These are phyloP conservation scores for Vanessa atalanta DNA, from an alignment of 1,140 invertebrate genomes.

Conservation along the genomic window DNA sequence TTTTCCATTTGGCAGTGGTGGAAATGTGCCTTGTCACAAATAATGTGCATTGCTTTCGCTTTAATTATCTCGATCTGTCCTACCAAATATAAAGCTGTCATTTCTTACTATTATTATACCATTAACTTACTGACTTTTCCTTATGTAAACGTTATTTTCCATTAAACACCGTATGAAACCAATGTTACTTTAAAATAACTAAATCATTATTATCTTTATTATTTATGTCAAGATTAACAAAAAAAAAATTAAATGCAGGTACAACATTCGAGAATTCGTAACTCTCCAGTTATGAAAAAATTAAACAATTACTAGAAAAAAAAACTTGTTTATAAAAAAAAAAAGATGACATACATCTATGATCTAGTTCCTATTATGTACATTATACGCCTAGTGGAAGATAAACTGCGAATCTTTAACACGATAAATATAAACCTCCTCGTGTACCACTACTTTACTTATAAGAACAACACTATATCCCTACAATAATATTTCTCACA, in stretches of 20 bases:
- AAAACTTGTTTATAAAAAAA: slow-evolving; percentile 74
- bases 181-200: slow-evolving; percentile 69
- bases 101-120: slow-evolving; percentile 60
- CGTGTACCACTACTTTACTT: slow-evolving; percentile 62
- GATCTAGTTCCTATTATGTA: slow-evolving; percentile 72
- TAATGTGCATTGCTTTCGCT: slow-evolving; percentile 57
- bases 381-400: slow-evolving; percentile 76
- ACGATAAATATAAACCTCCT: slow-evolving; percentile 69
- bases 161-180: slow-evolving; percentile 58
- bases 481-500: slow-evolving; percentile 76
- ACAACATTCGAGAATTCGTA: slow-evolving; percentile 81
- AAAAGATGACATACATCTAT: slow-evolving; percentile 65
- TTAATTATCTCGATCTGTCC: slow-evolving; percentile 60
- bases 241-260: slow-evolving; percentile 81
- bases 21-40: slow-evolving; percentile 81
- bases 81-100: slow-evolving; percentile 76
- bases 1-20: slow-evolving; percentile 78
- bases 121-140: slow-evolving; percentile 75
- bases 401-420: slow-evolving; percentile 80
- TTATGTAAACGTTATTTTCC: slow-evolving; percentile 63
- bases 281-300: slow-evolving; percentile 78
- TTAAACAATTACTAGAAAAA: slow-evolving; percentile 77
- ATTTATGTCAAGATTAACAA: slow-evolving; percentile 79
- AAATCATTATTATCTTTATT: slow-evolving; percentile 73
- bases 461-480: slow-evolving; percentile 72